Conservation (phyloP, 2,888 invertebrate species). For the Drosophila paracracens region DNA sequence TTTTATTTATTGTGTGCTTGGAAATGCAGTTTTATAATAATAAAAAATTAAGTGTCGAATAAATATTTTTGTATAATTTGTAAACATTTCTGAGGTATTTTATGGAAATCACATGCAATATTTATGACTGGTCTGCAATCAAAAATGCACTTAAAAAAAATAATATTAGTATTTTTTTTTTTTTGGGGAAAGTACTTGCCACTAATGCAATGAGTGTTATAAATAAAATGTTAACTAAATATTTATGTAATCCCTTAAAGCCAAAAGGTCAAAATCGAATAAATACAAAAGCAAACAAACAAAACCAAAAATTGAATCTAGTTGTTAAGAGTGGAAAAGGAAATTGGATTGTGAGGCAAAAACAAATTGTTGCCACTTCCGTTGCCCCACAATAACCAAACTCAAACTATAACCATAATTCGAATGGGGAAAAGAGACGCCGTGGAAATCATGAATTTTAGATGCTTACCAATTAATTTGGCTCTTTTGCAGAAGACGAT, state of each 20-base stretch:
- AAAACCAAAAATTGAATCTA: neutral
- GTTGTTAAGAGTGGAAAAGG: neutral
- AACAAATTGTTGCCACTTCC: conserved; percentile 25
- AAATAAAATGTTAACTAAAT: neutral
- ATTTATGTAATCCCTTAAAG: neutral
- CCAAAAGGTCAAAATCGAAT: neutral
- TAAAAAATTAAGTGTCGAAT: neutral
- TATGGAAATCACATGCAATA: too few species aligned
- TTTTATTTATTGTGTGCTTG: neutral
- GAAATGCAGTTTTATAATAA: neutral
- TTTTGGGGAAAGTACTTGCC: neutral
- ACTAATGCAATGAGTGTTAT: neutral
- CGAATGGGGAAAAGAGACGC: neutral
- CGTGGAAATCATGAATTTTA: conserved; percentile 33
- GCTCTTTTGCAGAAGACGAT: neutral
- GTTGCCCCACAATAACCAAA: conserved; percentile 6
- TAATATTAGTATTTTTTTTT: neutral
- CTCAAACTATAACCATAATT: neutral
- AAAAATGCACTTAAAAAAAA: neutral
- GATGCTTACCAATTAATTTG: neutral
- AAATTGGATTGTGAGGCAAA: conserved; percentile 7
- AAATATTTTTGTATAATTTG: neutral
- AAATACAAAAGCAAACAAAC: neutral
- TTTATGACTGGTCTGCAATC: too few species aligned
- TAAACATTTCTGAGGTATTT: too few species aligned